Evolutionary conservation across 1,140 invertebrate species (phyloP).

Genomic region (Calephelis nemesis): DNA sequence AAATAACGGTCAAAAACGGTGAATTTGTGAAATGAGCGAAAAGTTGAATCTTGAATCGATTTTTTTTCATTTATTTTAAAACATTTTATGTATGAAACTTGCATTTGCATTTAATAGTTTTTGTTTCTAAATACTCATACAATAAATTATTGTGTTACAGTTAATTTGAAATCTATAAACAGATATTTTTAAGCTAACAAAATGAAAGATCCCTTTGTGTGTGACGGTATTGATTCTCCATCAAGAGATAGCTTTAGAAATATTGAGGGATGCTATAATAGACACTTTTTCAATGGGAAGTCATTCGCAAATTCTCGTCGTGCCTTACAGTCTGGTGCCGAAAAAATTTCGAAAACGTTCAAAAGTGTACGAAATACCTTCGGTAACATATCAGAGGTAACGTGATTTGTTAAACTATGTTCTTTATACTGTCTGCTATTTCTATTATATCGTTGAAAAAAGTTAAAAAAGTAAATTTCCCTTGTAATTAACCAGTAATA

Average conservation of each 20-base stretch:
- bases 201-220: conserved; percentile 71
- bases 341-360: conserved; percentile 67
- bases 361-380: conserved; percentile 68
- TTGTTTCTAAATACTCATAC: not conserved
- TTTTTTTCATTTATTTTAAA: conserved; percentile 15
- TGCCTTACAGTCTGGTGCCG: conserved; percentile 68
- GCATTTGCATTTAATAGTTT: not conserved
- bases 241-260: conserved; percentile 58
- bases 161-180: not conserved
- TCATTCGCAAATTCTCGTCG: conserved; percentile 69
- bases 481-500: no score
- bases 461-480: no score
- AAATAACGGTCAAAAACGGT: conserved; percentile 27
- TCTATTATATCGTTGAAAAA: no score
- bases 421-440: no score
- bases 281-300: conserved; percentile 63
- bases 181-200: conserved; percentile 27
- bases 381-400: conserved; percentile 67
- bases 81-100: conserved; percentile 16
- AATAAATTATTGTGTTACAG: not conserved
- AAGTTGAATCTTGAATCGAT: not conserved
- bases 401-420: no score
- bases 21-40: not conserved
- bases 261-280: conserved; percentile 68
- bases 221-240: conserved; percentile 66